Evolutionary conservation across 2,797 vertebrate species (phyloP).

Genomic region (Schizothorax lantsangensis): DNA sequence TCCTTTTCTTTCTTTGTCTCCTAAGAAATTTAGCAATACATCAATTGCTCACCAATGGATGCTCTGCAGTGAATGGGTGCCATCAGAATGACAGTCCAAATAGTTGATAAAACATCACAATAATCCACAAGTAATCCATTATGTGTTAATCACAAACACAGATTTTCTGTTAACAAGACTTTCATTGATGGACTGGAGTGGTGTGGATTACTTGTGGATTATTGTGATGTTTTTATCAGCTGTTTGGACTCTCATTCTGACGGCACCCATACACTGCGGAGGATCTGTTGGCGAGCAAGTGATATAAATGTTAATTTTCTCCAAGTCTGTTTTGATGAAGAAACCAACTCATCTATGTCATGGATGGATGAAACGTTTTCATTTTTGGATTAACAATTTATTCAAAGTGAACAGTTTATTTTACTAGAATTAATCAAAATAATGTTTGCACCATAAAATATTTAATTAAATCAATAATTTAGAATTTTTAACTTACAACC

Average conservation of each 20-base stretch:
- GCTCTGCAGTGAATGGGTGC: constrained; percentile 1
- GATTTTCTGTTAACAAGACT: background rate
- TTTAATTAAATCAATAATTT: background rate
- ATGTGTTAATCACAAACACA: background rate
- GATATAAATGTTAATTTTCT: background rate
- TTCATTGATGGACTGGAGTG: background rate
- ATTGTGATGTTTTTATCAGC: background rate
- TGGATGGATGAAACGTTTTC: background rate
- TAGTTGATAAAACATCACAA: background rate
- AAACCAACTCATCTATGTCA: background rate
- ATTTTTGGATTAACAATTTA: background rate
- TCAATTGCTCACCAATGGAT: background rate
- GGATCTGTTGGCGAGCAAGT: background rate
- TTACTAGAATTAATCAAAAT: background rate
- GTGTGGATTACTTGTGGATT: background rate
- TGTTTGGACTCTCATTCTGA: background rate
- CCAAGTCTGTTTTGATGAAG: background rate
- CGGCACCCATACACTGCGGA: too few species aligned
- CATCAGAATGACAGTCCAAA: background rate
- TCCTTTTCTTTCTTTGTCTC: background rate
- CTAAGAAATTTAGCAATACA: background rate
- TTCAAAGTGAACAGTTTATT: background rate
- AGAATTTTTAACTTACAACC: background rate
- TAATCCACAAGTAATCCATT: background rate
- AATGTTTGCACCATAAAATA: background rate